phyloP scores from a whole-genome alignment of 2,113 vertebrate genomes.

The Casuarius casuarius region DNA sequence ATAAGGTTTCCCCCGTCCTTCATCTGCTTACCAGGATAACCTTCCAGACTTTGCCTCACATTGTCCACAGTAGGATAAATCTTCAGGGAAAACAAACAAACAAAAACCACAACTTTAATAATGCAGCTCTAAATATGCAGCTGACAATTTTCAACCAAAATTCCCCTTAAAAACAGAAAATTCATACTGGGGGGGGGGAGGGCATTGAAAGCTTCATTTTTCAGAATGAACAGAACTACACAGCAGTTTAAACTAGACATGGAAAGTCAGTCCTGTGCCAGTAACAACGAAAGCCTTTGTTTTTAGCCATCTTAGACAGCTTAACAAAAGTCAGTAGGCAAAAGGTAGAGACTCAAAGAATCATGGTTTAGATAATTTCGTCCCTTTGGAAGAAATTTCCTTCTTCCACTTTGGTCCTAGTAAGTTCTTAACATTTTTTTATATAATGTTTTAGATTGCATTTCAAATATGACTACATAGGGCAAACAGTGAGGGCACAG shows the following conservation, averaged over 20 bases:
- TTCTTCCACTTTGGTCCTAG: not conserved
- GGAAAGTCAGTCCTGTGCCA: not conserved
- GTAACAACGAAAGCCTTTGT: not conserved
- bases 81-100: slow-evolving; percentile 66
- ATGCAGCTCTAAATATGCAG: not conserved
- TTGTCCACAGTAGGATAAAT: slow-evolving; percentile 95
- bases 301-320: not conserved
- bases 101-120: not conserved
- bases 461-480: not conserved
- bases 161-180: not conserved
- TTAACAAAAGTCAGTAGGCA: not conserved
- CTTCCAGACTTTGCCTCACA: slow-evolving; percentile 95
- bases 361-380: not conserved
- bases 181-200: not conserved
- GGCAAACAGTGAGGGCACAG: not conserved
- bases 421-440: not conserved
- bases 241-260: not conserved
- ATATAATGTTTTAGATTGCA: not conserved
- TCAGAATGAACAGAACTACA: not conserved
- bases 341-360: not conserved
- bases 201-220: not conserved
- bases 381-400: too few species aligned
- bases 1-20: not conserved
- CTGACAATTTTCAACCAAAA: not conserved
- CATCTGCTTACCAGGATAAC: slow-evolving; percentile 88